Evolutionary conservation across 2,888 invertebrate species (phyloP), one percentile per base, ranked within the genome.

Genomic region (Theretra japonica): DNA sequence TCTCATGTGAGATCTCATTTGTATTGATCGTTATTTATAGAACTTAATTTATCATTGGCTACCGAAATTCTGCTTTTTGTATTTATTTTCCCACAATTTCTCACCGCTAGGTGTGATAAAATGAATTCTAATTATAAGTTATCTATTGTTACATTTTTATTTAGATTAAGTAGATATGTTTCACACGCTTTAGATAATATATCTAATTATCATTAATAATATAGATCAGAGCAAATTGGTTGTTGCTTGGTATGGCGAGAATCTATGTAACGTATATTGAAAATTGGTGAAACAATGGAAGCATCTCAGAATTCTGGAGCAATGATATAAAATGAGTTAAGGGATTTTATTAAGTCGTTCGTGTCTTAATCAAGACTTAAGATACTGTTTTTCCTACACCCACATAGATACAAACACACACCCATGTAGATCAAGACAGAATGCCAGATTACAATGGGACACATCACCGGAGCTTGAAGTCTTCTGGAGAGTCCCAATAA

Each of bases 21-120:
- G 60, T 60, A 19, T 60, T 60, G 30, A 30, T 60, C 30, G 30
- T 60, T 11, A n/a, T 59, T 28, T 33, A 30, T 60, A 25, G 15
- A 28, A 48, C 17, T 48, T 23, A 48, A 65, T 65, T 25, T 23
- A 17, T 65, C 53, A 53, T 23, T 23, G 23, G 48, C 23, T 65
- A 41, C 48, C 65, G 65, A 65, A 65, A 48, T 65, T 23, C 41
- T 7, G 8, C 21, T 48, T 21, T 48, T 65, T 65, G 17, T 48
- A 48, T 65, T 23, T 65, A 23, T 65, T 65, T 65, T 65, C 65
- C 41, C 65, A 65, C 65, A 41, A 23, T 6, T 48, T 41, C 41
- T 6, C 23, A 48, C 48, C 23, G 65, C 41, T 28, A 59, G 28
- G 25, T 65, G n/a, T 4, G 15, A 65, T 65, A 48, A 11, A 48